Conservation (phyloP, 2,113 vertebrate species). For the Crotalus tigris region DNA sequence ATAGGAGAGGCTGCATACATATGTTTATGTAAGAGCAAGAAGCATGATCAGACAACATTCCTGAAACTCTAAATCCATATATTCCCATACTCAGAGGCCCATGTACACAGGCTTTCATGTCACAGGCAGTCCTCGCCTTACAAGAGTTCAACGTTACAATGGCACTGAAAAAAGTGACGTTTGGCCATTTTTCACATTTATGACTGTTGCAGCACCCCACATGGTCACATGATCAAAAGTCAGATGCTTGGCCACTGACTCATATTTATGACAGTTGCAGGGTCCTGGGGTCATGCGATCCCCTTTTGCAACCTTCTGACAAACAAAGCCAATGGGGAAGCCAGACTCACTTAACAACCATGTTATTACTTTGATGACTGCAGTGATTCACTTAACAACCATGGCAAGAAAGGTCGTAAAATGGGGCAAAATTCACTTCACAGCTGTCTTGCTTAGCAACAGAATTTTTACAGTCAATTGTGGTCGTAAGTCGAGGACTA, state of each 20-base stretch:
- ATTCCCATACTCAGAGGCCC: neutral
- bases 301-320: neutral
- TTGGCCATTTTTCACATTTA: neutral
- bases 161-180: neutral
- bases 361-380: neutral
- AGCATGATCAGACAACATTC: neutral
- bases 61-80: neutral
- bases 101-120: neutral
- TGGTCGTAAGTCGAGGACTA: neutral
- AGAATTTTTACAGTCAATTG: neutral
- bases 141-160: neutral
- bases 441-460: neutral
- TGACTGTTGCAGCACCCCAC: neutral
- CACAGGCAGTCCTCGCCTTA: neutral
- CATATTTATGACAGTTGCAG: neutral
- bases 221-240: neutral
- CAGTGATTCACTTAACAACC: neutral
- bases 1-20: neutral
- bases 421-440: neutral
- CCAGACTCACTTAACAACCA: neutral
- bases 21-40: neutral
- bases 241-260: neutral
- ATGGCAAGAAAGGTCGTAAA: neutral
- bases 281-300: neutral
- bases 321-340: neutral